phyloP scores from a whole-genome alignment of 2,888 invertebrate genomes.

The Meta bourneti region DNA sequence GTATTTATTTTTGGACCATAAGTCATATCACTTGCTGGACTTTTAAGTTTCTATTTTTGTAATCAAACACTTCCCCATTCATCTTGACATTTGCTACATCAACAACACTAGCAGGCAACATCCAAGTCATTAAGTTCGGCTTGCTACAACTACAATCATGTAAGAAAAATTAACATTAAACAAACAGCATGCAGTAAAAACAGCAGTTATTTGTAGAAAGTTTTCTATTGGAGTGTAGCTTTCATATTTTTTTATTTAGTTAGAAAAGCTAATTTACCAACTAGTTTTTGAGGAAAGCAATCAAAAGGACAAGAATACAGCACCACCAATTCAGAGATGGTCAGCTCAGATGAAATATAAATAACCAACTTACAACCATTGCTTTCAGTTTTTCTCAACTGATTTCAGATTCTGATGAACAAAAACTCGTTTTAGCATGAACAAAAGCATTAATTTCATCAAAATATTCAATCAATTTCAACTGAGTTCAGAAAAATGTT shows the following conservation, averaged over 20 bases:
- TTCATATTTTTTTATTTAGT: background rate
- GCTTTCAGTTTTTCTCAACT: background rate
- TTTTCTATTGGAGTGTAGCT: background rate
- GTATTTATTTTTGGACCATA: conserved; percentile 67
- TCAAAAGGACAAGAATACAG: background rate
- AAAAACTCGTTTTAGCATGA: too few relatives aligned
- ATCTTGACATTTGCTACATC: background rate
- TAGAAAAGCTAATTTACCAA: background rate
- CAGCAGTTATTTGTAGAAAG: background rate
- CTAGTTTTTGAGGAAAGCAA: background rate
- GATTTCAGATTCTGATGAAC: too few relatives aligned
- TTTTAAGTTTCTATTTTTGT: conserved; percentile 5
- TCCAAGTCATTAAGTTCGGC: background rate
- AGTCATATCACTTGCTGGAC: conserved; percentile 72
- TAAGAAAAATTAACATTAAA: conserved; percentile 48
- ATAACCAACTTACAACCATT: background rate
- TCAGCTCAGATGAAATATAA: background rate
- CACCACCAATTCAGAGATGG: background rate
- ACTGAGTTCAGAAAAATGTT: too few relatives aligned
- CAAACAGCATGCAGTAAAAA: conserved; percentile 23
- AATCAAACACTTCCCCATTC: background rate
- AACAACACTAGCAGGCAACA: conserved; percentile 24
- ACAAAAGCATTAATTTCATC: too few relatives aligned
- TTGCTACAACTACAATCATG: conserved; percentile 34
- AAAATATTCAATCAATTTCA: too few relatives aligned